Conservation (phyloP, 2,113 vertebrate species). For the Lichenostomus cassidix region DNA sequence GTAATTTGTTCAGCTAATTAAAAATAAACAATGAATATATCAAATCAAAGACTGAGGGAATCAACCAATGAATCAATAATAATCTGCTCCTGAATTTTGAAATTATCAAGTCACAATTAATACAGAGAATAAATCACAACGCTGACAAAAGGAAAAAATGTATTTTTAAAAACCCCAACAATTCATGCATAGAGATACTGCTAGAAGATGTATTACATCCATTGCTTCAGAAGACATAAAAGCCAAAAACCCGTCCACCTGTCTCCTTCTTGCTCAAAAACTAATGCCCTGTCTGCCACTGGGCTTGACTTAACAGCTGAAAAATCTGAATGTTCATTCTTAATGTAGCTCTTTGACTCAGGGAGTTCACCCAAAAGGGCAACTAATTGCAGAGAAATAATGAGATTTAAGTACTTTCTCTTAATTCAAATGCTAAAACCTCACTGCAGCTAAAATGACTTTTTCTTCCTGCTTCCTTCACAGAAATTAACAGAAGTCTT, state of each 20-base stretch:
- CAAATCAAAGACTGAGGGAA: background rate
- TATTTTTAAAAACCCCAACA: background rate
- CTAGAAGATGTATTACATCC: background rate
- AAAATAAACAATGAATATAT: slow-evolving; percentile 22
- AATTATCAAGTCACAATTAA: slow-evolving; percentile 1
- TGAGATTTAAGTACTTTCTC: background rate
- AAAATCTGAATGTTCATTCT: background rate
- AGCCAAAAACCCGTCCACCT: background rate
- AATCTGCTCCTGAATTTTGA: background rate
- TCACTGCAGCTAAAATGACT: background rate
- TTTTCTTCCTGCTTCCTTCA: background rate
- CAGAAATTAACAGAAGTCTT: background rate
- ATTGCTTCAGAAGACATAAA: background rate
- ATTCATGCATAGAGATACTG: background rate
- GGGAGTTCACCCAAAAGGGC: background rate
- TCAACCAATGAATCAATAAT: background rate
- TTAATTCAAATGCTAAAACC: background rate
- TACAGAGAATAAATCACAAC: background rate
- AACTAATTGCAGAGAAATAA: background rate
- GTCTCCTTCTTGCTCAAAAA: background rate
- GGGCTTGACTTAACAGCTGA: background rate
- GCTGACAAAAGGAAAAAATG: background rate
- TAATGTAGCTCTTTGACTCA: background rate
- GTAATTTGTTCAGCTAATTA: slow-evolving; percentile 14
- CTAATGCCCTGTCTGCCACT: background rate